phyloP scores from a whole-genome alignment of 2,113 vertebrate genomes.

The Coryphaenoides rupestris region DNA sequence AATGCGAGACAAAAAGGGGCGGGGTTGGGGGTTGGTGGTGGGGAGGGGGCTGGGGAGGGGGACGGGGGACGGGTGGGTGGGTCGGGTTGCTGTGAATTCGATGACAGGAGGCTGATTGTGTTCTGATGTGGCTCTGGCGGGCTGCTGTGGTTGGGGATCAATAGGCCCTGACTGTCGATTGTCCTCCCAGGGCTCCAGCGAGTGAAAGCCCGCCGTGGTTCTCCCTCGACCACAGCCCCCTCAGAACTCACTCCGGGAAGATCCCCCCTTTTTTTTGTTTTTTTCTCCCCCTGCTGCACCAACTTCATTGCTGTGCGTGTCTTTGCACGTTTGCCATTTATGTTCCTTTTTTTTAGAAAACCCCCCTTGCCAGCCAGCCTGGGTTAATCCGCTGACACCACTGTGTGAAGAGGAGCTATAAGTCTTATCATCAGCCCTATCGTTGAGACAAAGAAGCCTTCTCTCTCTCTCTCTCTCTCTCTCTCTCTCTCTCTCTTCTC shows the following conservation, averaged over 20 bases:
- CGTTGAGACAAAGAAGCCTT: slow-evolving; percentile 48
- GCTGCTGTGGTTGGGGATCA: slow-evolving; percentile 43
- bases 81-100: slow-evolving; percentile 21
- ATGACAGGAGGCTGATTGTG: slow-evolving; percentile 59
- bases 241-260: slow-evolving; percentile 12
- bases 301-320: background rate
- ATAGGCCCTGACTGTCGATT: slow-evolving; percentile 27
- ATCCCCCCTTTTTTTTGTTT: slow-evolving; percentile 1
- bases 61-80: background rate
- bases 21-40: background rate
- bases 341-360: no score
- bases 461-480: no score
- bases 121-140: slow-evolving; percentile 45
- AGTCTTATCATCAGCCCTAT: slow-evolving; percentile 51
- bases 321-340: background rate
- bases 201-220: slow-evolving; percentile 31
- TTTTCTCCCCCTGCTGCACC: background rate
- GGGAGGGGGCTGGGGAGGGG: background rate
- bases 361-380: no score
- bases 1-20: no score
- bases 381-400: slow-evolving; percentile 13
- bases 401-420: slow-evolving; percentile 42
- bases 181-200: slow-evolving; percentile 25
- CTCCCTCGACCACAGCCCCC: slow-evolving; percentile 14
- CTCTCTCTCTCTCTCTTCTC: no score